A percentile compares a stretch with the other conserved stretches of the same genome.
These are phyloP conservation scores for Diabrotica balteata DNA, from an alignment of 2,888 invertebrate genomes.

Conservation along the genomic window DNA sequence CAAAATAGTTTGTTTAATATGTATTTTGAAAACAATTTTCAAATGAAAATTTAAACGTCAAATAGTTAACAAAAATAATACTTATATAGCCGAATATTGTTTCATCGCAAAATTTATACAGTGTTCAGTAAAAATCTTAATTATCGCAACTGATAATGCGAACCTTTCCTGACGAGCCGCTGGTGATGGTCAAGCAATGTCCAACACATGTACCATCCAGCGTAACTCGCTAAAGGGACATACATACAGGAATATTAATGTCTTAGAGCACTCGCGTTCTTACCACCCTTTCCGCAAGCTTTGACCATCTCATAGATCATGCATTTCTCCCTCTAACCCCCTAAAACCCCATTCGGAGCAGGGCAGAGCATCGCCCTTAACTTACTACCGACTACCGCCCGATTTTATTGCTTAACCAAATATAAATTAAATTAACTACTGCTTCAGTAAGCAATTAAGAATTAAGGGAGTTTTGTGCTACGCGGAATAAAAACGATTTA, in stretches of 20 bases:
- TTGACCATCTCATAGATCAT: conserved; percentile 60
- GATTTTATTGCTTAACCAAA: conserved; percentile 61
- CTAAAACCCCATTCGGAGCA: conserved; percentile 15
- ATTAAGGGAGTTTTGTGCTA: conserved; percentile 58
- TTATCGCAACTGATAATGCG: too few relatives aligned
- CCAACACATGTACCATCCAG: conserved; percentile 56
- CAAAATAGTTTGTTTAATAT: too few relatives aligned
- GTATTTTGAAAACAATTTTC: too few relatives aligned
- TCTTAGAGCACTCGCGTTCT: conserved; percentile 59
- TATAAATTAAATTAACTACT: conserved; percentile 63
- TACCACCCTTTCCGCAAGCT: conserved; percentile 57
- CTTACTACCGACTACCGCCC: conserved; percentile 54
- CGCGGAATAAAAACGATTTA: conserved; percentile 58
- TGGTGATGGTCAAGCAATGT: conserved; percentile 53
- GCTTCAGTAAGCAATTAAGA: conserved; percentile 62
- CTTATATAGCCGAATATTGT: too few relatives aligned
- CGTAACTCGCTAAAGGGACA: conserved; percentile 38
- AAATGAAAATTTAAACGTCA: too few relatives aligned
- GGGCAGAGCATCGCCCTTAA: conserved; percentile 36
- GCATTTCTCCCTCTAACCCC: conserved; percentile 50
- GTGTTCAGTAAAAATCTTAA: too few relatives aligned
- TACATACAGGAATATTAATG: conserved; percentile 58
- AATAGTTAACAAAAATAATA: too few relatives aligned
- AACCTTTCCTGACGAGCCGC: conserved; percentile 35
- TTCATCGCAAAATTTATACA: too few relatives aligned